Evolutionary conservation across 2,888 invertebrate genomes (phyloP).

Genomic region (Melinaea marsaeus): DNA sequence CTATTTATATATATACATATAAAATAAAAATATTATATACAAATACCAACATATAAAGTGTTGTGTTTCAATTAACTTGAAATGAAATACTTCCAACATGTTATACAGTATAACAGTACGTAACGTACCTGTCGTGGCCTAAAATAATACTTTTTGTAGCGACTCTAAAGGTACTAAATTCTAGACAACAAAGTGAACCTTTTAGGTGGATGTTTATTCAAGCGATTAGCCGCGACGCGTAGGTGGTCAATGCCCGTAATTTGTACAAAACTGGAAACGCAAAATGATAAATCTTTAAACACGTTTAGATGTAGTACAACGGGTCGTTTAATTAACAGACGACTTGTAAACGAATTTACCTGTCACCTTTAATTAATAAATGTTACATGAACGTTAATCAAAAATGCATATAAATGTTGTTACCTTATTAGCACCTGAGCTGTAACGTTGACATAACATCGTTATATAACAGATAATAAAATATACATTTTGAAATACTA

Average conservation of each 20-base stretch:
- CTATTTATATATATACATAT: no score
- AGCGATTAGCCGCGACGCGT: conserved; percentile 47
- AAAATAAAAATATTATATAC: no score
- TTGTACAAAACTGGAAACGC: conserved; percentile 38
- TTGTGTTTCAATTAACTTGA: no score
- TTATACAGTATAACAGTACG: no score
- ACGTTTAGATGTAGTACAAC: conserved; percentile 17
- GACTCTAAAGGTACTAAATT: conserved; percentile 44
- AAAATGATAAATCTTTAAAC: conserved; percentile 26
- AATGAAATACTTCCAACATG: no score
- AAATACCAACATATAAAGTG: no score
- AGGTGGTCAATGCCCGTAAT: conserved; percentile 47
- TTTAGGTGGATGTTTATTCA: conserved; percentile 46
- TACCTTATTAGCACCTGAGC: not conserved
- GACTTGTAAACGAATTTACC: conserved; percentile 2
- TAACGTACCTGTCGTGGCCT: not conserved
- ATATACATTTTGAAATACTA: no score
- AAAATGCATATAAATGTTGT: conserved; percentile 4
- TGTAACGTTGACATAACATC: no score
- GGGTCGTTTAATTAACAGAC: conserved; percentile 6
- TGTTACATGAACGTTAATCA: not conserved
- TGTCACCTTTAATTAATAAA: not conserved
- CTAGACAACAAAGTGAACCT: conserved; percentile 44
- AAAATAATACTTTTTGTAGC: conserved; percentile 28
- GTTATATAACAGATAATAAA: no score